A percentile compares a stretch with the other conserved stretches of the same genome.
Conservation (phyloP, 2,888 invertebrate genomes). For the Erebia palarica region DNA sequence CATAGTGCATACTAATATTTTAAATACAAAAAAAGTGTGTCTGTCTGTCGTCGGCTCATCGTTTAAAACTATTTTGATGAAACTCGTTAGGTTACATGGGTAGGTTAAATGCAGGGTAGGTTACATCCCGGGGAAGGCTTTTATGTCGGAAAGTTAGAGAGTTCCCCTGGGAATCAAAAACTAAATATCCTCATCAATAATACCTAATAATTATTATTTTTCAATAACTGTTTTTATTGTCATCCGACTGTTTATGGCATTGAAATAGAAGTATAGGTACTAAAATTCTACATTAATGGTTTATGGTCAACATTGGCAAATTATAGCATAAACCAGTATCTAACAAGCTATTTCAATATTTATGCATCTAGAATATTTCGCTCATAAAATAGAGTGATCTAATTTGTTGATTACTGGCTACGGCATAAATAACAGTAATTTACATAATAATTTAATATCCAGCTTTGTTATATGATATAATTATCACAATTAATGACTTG, state of each 20-base stretch:
- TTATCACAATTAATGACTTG: background rate
- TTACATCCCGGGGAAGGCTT: too few relatives aligned
- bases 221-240: background rate
- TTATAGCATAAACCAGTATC: background rate
- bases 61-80: too few relatives aligned
- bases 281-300: too few relatives aligned
- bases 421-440: conserved; percentile 4
- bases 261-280: too few relatives aligned
- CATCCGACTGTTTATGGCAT: background rate
- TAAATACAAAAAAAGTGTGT: too few relatives aligned
- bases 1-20: too few relatives aligned
- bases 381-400: background rate
- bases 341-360: conserved; percentile 1
- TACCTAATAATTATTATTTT: background rate
- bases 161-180: too few relatives aligned
- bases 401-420: conserved; percentile 1
- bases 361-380: background rate
- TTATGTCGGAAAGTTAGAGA: too few relatives aligned
- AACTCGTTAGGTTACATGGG: too few relatives aligned
- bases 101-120: too few relatives aligned
- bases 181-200: too few relatives aligned
- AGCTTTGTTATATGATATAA: background rate
- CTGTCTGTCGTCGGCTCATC: too few relatives aligned
- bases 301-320: background rate
- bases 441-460: background rate